These are phyloP conservation scores for Columba guinea DNA, from an alignment of 2,797 vertebrate genomes.

Conservation along the genomic window DNA sequence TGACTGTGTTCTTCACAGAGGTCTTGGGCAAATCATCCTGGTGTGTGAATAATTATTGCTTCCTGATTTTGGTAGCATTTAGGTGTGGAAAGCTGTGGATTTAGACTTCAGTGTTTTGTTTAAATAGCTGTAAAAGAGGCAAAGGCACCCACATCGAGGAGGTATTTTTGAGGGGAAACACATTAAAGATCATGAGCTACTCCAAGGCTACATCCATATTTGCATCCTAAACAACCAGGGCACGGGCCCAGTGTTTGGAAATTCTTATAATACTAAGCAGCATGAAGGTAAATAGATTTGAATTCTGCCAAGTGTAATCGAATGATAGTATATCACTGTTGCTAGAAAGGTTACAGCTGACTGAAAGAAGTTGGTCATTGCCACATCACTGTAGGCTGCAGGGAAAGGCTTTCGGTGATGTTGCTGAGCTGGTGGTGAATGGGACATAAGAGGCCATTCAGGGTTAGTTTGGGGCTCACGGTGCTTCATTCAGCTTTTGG, in stretches of 20 bases:
- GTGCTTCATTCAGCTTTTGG: not conserved
- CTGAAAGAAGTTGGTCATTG: not conserved
- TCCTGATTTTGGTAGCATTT: not conserved
- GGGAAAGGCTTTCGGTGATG: not conserved
- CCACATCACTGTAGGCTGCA: not conserved
- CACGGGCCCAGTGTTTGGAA: not conserved
- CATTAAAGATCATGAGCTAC: not conserved
- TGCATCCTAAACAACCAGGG: not conserved
- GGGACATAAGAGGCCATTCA: accelerated
- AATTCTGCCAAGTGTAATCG: not conserved
- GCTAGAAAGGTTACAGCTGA: not conserved
- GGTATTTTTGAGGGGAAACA: not conserved
- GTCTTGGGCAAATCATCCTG: not conserved
- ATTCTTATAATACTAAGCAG: not conserved
- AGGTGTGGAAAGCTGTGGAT: not conserved
- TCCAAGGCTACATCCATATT: not conserved
- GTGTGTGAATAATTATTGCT: not conserved
- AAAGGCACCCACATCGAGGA: not conserved
- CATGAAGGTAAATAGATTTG: not conserved
- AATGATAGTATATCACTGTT: not conserved
- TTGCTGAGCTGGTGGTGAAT: not conserved
- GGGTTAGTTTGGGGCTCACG: not conserved
- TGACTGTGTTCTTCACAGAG: not conserved
- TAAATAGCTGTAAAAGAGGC: not conserved
- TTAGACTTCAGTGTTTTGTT: not conserved